These are phyloP conservation scores for Lamprologus ornatipinnis DNA, from an alignment of 2,113 vertebrate genomes.

Conservation along the genomic window DNA sequence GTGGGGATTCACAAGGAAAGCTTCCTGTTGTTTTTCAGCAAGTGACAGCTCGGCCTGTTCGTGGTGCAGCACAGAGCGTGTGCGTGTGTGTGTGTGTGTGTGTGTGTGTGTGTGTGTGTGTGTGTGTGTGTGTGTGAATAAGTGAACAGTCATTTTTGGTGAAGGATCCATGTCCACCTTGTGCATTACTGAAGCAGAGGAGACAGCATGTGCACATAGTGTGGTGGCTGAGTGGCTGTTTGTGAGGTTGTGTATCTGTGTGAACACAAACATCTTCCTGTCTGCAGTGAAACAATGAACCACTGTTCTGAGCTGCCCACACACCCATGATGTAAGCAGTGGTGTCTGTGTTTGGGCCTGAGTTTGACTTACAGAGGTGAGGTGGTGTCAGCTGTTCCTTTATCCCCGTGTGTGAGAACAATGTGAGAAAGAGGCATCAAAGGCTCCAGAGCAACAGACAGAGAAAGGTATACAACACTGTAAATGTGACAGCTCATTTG, in stretches of 20 bases:
- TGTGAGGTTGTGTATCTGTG: neutral
- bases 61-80: no score
- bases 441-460: neutral
- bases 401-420: neutral
- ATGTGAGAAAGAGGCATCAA: neutral
- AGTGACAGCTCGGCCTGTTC: no score
- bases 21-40: no score
- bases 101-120: neutral
- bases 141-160: constrained; percentile 18
- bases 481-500: neutral
- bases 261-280: neutral
- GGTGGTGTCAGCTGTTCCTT: neutral
- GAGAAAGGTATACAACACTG: neutral
- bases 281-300: constrained; percentile 46
- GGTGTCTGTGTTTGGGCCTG: neutral
- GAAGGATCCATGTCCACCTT: constrained; percentile 39
- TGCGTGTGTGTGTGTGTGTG: no score
- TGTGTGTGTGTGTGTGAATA: neutral
- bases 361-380: neutral
- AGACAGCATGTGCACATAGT: neutral
- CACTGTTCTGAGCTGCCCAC: constrained; percentile 48
- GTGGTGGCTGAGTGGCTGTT: neutral
- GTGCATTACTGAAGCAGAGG: constrained; percentile 35
- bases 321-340: constrained; percentile 43
- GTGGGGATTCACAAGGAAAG: no score